These are phyloP conservation scores for Apis dorsata DNA, from an alignment of 1,140 invertebrate species.

Conservation along the genomic window DNA sequence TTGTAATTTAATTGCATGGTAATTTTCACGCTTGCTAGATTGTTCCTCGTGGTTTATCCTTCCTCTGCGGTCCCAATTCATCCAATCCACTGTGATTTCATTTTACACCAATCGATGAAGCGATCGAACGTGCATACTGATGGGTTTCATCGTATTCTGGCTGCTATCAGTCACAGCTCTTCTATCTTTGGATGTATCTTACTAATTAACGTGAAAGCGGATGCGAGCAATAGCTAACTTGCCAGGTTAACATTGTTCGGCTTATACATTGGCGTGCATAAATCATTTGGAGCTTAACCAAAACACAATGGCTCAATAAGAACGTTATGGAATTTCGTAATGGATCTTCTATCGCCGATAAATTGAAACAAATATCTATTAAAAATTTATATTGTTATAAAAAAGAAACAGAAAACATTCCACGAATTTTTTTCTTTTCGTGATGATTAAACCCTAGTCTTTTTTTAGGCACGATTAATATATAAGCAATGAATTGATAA, in stretches of 20 bases:
- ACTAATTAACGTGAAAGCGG: constrained; percentile 21
- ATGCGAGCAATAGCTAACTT: not conserved
- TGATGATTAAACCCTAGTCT: too few species aligned
- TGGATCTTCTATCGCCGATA: too few species aligned
- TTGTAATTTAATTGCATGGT: constrained; percentile 33
- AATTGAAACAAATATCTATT: too few species aligned
- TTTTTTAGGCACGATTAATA: too few species aligned
- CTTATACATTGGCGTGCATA: not conserved
- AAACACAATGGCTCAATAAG: not conserved
- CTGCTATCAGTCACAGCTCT: not conserved
- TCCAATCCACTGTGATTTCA: constrained; percentile 5
- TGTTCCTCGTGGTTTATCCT: constrained; percentile 7
- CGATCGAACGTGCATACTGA: not conserved
- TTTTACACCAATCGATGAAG: constrained; percentile 4
- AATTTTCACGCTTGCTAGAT: constrained; percentile 17
- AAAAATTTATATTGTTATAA: too few species aligned
- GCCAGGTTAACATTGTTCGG: not conserved
- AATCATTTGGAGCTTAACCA: not conserved
- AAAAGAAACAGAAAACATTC: too few species aligned
- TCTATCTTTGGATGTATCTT: not conserved
- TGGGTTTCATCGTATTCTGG: not conserved
- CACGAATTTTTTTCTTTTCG: too few species aligned
- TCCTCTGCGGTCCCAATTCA: constrained; percentile 43
- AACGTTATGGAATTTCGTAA: not conserved
- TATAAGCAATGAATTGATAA: not conserved